Conservation (phyloP, 2,113 vertebrate genomes). For the Acrocephalus arundinaceus region DNA sequence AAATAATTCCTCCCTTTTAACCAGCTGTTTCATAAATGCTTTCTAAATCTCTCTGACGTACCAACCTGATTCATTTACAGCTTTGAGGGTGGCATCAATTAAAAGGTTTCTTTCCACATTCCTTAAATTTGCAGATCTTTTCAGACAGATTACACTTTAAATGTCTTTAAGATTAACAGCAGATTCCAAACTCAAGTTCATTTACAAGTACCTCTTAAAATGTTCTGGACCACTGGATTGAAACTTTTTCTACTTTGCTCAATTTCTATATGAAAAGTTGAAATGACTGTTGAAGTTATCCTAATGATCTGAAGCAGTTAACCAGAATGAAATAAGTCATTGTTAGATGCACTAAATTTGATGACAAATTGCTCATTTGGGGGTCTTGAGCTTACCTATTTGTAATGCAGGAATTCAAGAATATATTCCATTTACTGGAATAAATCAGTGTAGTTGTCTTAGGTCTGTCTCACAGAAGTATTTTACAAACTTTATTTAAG, state of each 20-base stretch:
- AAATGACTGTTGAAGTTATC: background rate
- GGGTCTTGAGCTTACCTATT: conserved; percentile 11
- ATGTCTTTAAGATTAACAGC: background rate
- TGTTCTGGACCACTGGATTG: conserved; percentile 29
- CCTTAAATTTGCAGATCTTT: background rate
- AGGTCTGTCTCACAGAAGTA: background rate
- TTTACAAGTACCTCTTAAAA: background rate
- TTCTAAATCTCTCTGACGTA: background rate
- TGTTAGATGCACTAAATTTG: conserved; percentile 10
- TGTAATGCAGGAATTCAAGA: background rate
- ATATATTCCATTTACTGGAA: background rate
- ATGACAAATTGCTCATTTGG: background rate
- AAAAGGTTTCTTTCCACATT: background rate
- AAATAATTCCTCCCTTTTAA: background rate
- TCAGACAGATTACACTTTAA: background rate
- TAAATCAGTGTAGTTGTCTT: background rate
- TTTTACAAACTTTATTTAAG: background rate
- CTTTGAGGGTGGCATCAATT: background rate
- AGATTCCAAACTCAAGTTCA: conserved; percentile 11
- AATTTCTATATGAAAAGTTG: conserved; percentile 19
- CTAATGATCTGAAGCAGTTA: background rate
- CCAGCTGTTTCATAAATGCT: background rate
- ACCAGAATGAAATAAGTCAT: conserved; percentile 31
- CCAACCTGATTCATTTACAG: background rate
- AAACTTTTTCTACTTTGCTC: background rate